Evolutionary conservation across 2,888 invertebrate genomes (phyloP), one percentile per base, ranked within the genome.

Genomic region (Oscheius onirici): DNA sequence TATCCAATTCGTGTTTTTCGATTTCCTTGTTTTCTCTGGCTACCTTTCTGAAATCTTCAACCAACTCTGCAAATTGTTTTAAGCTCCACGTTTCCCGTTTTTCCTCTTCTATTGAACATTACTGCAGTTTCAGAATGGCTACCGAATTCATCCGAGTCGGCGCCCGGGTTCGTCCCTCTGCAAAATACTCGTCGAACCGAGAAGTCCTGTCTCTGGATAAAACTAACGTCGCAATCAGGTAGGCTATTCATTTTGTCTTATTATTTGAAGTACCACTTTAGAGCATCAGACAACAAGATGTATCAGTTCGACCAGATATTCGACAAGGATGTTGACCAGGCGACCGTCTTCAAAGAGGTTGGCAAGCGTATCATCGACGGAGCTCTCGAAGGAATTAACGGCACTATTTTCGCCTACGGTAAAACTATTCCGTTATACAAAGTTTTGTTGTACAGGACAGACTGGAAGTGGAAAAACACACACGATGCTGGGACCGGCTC

Each of bases 341-440:
- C 75, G 22, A 74, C 74, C 13, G 86, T 89, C 0, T 89, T 89
- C 79, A 71, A 78, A 3, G 65, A 75, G 3, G 86, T 88, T 3
- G 89, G 88, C 1, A 87, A 86, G 72, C 82, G 83, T 24, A 83
- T 89, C n/a, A 87, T 89, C 51, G 88, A 88, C 22, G 88, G 88
- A 61, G 88, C 88, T 77, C 74, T 88, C 0, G 81, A 83, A 26
- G 89, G 89, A 1, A 88, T 88, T 78, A 89, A 89, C 82, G 89
- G 88, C 1, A 89, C 89, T 3, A 88, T 89, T 63, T 89, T 89
- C 85, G 89, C 89, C 1, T 89, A 89, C 81, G 89, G 89, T 0
- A 89, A 89, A 81, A 40, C 41, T 10, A 20, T 20, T 20, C 1
- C n/a, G 8, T 41, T 26, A 40, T 40, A 24, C 17, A 40, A 22